These are phyloP conservation scores for Mionectes macconnelli DNA, from an alignment of 2,113 vertebrate genomes.

Conservation along the genomic window DNA sequence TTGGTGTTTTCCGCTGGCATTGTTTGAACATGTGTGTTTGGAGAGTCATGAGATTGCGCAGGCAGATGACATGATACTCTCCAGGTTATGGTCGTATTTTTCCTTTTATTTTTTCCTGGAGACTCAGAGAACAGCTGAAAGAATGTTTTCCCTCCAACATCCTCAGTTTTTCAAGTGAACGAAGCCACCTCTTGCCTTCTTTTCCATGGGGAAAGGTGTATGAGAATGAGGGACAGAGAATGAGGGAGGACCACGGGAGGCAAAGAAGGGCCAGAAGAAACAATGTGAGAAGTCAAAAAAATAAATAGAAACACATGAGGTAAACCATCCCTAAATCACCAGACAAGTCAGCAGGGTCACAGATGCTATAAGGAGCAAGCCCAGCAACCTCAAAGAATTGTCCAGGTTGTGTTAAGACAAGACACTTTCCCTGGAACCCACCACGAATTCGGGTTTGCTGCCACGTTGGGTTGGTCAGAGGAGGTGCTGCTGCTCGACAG, in stretches of 20 bases:
- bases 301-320: not conserved
- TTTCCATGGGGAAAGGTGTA: not conserved
- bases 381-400: not conserved
- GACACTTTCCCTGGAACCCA: not conserved
- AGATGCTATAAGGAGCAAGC: not conserved
- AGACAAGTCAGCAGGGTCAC: not conserved
- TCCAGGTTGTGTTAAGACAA: not conserved
- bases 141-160: not conserved
- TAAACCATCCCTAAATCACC: not conserved
- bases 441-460: not conserved
- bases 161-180: not conserved
- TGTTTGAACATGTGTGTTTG: accelerated
- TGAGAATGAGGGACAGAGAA: not conserved
- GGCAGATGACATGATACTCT: not conserved
- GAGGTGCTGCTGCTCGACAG: not conserved
- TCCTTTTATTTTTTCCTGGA: not conserved
- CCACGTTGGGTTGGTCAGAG: not conserved
- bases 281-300: not conserved
- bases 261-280: not conserved
- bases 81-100: not conserved
- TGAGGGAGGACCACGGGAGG: accelerated
- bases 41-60: not conserved
- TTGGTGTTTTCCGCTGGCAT: not conserved
- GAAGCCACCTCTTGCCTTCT: not conserved
- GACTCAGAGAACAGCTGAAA: not conserved